These are phyloP conservation scores for Epinotia bilunana DNA, from an alignment of 2,888 invertebrate genomes.

Conservation along the genomic window DNA sequence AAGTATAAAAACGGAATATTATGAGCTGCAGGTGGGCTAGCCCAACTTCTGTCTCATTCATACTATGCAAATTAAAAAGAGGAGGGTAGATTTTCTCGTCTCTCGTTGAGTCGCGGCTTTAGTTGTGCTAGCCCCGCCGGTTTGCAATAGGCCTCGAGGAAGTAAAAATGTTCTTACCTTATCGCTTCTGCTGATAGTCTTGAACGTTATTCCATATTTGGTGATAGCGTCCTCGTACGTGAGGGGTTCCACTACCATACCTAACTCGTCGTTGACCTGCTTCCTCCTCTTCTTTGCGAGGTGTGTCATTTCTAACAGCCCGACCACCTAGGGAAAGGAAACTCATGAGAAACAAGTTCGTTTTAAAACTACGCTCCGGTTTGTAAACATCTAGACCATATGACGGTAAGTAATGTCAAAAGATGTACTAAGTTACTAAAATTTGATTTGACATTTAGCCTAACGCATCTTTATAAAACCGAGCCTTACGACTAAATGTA, in stretches of 20 bases:
- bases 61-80: too few relatives aligned
- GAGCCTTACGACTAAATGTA: too few relatives aligned
- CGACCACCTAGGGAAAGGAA: slow-evolving; percentile 56
- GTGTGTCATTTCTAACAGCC: slow-evolving; percentile 60
- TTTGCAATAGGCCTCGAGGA: background rate
- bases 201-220: slow-evolving; percentile 78
- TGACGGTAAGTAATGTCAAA: too few relatives aligned
- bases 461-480: too few relatives aligned
- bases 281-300: slow-evolving; percentile 60
- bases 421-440: too few relatives aligned
- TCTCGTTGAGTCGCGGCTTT: background rate
- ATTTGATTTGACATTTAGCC: too few relatives aligned
- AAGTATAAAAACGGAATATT: too few relatives aligned
- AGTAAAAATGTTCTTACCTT: slow-evolving; percentile 55
- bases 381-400: too few relatives aligned
- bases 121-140: background rate
- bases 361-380: too few relatives aligned
- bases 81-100: background rate
- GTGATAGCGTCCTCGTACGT: slow-evolving; percentile 74
- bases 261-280: slow-evolving; percentile 63
- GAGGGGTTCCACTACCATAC: slow-evolving; percentile 70
- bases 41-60: too few relatives aligned
- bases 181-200: slow-evolving; percentile 52
- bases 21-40: too few relatives aligned
- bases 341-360: background rate